phyloP scores from a whole-genome alignment of 2,113 vertebrate genomes.

The Narcine bancroftii region DNA sequence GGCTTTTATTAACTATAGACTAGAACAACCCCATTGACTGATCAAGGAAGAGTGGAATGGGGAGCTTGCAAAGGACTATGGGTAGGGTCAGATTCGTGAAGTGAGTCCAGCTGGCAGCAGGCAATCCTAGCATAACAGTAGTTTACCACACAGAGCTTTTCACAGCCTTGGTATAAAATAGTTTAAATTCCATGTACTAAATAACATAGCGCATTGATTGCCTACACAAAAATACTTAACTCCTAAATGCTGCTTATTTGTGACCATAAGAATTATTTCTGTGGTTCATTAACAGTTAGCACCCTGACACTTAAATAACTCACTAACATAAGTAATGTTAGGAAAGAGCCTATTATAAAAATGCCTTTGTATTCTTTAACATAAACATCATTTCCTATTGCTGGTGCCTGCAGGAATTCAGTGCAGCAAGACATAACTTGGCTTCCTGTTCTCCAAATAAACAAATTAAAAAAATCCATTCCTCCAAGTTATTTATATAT shows the following conservation, averaged over 20 bases:
- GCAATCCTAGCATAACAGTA: no score
- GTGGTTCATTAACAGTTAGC: conserved; percentile 10
- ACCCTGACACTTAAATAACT: conserved; percentile 33
- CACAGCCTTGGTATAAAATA: conserved; percentile 7
- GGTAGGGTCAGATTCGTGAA: no score
- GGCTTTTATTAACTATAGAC: no score
- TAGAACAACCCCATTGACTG: no score
- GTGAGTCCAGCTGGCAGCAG: no score
- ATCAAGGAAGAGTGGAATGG: no score
- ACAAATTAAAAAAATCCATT: conserved; percentile 31
- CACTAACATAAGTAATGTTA: conserved; percentile 12
- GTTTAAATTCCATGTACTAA: not conserved
- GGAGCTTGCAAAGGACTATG: no score
- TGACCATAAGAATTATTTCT: conserved; percentile 1
- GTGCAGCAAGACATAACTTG: not conserved
- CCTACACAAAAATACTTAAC: not conserved
- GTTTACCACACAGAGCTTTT: not conserved
- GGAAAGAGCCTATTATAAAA: conserved; percentile 31
- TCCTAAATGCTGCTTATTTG: not conserved
- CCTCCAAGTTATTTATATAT: not conserved
- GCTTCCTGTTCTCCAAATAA: conserved; percentile 30
- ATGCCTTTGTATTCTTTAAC: conserved; percentile 31
- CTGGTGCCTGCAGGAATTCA: conserved; percentile 29
- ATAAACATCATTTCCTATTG: conserved; percentile 35
- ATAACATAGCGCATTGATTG: not conserved